phyloP scores from a whole-genome alignment of 2,113 vertebrate genomes.

The human (Homo sapiens) region GRCh38 chr7:117068001-117068500 shows the following conservation, averaged over 20 bases:
- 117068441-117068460: not conserved
- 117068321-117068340: constrained; percentile 6
- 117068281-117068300: not conserved
- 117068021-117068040: not conserved
- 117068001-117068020: not conserved
- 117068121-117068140: not conserved
- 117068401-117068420: constrained; percentile 41
- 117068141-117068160: not conserved
- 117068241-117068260: not conserved
- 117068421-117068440: not conserved
- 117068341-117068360: not conserved
- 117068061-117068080: not conserved
- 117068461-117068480: not conserved
- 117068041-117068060: not conserved
- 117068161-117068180: not conserved
- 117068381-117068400: not conserved
- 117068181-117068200: not conserved
- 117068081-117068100: constrained; percentile 38
- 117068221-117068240: not conserved
- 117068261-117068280: constrained; percentile 22
- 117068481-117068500: constrained; percentile 37
- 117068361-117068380: not conserved
- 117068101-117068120: not conserved
- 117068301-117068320: not conserved
- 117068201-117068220: constrained; percentile 9